Evolutionary conservation across 2,888 invertebrate species (phyloP).

Genomic region (Plemyria rubiginata): DNA sequence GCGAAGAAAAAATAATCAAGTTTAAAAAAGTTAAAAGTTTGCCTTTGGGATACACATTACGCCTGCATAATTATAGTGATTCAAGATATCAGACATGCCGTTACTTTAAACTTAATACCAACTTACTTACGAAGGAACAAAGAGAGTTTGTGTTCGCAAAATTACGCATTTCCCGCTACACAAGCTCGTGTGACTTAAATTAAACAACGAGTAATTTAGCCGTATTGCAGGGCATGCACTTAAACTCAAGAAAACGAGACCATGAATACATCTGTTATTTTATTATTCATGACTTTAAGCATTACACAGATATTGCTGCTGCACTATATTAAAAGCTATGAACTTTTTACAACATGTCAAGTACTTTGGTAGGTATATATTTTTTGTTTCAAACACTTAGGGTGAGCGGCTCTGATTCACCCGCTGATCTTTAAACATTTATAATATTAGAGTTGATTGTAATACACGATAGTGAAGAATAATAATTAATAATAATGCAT

Average conservation of each 20-base stretch:
- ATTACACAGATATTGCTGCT: constrained; percentile 46
- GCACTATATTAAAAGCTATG: constrained; percentile 11
- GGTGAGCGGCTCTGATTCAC: no score
- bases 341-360: constrained; percentile 7
- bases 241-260: constrained; percentile 42
- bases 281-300: constrained; percentile 39
- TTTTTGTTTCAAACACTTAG: not conserved
- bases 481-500: no score
- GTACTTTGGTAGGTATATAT: not conserved
- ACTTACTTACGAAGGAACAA: constrained; percentile 14
- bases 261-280: constrained; percentile 45
- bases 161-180: constrained; percentile 46
- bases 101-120: constrained; percentile 2
- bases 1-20: constrained; percentile 1
- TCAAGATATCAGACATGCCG: constrained; percentile 7
- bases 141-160: constrained; percentile 24
- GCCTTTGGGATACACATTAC: constrained; percentile 6
- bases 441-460: no score
- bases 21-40: not conserved
- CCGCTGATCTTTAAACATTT: no score
- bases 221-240: constrained; percentile 36
- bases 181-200: constrained; percentile 34
- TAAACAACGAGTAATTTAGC: constrained; percentile 41
- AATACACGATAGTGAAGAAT: no score
- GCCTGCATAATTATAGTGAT: constrained; percentile 16